A percentile compares a stretch with the other conserved stretches of the same genome.
These are phyloP conservation scores for Drosophila monieri DNA, from an alignment of 2,888 invertebrate species.

Conservation along the genomic window DNA sequence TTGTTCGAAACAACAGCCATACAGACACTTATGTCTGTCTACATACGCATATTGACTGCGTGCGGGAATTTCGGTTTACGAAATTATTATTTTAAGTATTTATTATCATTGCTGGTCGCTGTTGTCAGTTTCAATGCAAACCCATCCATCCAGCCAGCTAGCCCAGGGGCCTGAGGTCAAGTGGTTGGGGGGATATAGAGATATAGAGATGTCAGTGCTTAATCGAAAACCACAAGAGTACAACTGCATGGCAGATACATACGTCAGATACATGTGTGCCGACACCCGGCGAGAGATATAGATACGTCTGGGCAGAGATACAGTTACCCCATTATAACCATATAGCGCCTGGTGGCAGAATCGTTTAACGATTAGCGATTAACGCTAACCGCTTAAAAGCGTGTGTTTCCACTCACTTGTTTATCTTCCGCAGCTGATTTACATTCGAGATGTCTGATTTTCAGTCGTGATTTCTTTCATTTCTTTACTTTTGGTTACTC, in stretches of 20 bases:
- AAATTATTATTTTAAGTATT: constrained; percentile 48
- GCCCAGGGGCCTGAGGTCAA: constrained; percentile 61
- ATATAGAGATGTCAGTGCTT: constrained; percentile 29
- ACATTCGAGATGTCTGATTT: constrained; percentile 45
- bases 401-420: constrained; percentile 69
- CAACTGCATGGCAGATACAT: constrained; percentile 24
- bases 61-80: constrained; percentile 66
- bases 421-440: constrained; percentile 62
- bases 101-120: constrained; percentile 26
- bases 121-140: constrained; percentile 47
- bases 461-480: neutral
- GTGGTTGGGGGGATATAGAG: constrained; percentile 15
- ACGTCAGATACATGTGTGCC: constrained; percentile 14
- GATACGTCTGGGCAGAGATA: constrained; percentile 38
- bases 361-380: constrained; percentile 62
- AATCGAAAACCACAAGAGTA: constrained; percentile 62
- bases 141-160: neutral
- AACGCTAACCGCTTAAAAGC: constrained; percentile 46
- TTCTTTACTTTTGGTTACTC: neutral
- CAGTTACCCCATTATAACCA: constrained; percentile 54
- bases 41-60: constrained; percentile 47
- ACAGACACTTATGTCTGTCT: constrained; percentile 15
- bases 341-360: constrained; percentile 64
- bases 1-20: constrained; percentile 31
- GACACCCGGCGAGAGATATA: constrained; percentile 19